phyloP scores from a whole-genome alignment of 2,113 vertebrate genomes.

The Syrrhaptes paradoxus region DNA sequence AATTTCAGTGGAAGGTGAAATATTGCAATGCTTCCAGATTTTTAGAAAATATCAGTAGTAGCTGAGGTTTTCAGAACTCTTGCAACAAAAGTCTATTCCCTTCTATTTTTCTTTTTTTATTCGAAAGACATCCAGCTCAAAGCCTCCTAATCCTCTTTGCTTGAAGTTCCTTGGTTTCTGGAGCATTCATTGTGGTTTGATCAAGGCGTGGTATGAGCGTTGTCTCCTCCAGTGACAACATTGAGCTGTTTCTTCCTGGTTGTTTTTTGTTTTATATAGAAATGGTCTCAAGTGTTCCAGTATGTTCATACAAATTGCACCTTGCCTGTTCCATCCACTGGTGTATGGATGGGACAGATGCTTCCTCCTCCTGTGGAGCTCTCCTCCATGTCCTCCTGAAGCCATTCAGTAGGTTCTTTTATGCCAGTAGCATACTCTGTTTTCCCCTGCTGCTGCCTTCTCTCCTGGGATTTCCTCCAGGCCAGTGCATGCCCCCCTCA shows the following conservation, averaged over 20 bases:
- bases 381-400: background rate
- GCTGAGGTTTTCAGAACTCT: background rate
- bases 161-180: background rate
- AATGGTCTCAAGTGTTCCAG: background rate
- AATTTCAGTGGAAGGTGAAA: background rate
- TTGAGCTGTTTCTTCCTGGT: background rate
- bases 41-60: background rate
- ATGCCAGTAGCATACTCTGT: background rate
- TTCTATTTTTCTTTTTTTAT: background rate
- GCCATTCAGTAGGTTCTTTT: background rate
- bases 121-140: background rate
- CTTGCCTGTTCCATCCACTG: background rate
- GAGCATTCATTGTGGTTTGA: background rate
- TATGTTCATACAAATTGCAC: rapidly evolving
- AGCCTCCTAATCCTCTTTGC: background rate
- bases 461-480: background rate
- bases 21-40: background rate
- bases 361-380: background rate
- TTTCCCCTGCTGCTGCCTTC: background rate
- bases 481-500: rapidly evolving
- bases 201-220: background rate
- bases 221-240: background rate
- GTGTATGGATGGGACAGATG: background rate
- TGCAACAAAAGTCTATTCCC: background rate
- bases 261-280: background rate